Evolutionary conservation across 2,888 invertebrate species (phyloP).

Genomic region (Agriotes lineatus): DNA sequence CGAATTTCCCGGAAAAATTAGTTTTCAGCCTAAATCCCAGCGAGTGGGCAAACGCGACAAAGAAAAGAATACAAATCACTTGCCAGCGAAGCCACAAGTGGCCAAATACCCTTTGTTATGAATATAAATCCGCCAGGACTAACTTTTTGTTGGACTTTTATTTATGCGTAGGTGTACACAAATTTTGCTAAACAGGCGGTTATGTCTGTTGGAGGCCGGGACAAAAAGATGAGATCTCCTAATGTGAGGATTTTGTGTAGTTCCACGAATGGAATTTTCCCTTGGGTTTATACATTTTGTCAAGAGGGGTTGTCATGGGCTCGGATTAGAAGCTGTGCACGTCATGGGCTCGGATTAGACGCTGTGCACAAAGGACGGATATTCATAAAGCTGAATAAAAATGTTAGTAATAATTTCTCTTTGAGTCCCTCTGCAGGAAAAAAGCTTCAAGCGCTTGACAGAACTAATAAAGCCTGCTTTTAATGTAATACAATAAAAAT

Average conservation of each 20-base stretch:
- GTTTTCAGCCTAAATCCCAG: background rate
- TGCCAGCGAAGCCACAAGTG: background rate
- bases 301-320: no score
- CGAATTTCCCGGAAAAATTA: no score
- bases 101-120: constrained; percentile 2
- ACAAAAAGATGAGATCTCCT: constrained; percentile 1
- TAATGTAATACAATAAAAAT: no score
- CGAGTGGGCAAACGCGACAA: background rate
- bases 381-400: no score
- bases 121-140: background rate
- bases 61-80: background rate
- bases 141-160: background rate
- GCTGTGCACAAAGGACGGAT: no score
- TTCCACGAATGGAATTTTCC: background rate
- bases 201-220: background rate
- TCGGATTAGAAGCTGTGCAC: no score
- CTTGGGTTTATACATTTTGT: no score
- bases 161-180: background rate
- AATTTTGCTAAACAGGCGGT: background rate
- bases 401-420: no score
- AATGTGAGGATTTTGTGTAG: background rate
- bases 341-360: no score
- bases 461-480: no score
- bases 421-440: no score
- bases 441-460: no score